These are phyloP conservation scores for Anseranas semipalmata DNA, from an alignment of 2,113 vertebrate genomes.

Conservation along the genomic window DNA sequence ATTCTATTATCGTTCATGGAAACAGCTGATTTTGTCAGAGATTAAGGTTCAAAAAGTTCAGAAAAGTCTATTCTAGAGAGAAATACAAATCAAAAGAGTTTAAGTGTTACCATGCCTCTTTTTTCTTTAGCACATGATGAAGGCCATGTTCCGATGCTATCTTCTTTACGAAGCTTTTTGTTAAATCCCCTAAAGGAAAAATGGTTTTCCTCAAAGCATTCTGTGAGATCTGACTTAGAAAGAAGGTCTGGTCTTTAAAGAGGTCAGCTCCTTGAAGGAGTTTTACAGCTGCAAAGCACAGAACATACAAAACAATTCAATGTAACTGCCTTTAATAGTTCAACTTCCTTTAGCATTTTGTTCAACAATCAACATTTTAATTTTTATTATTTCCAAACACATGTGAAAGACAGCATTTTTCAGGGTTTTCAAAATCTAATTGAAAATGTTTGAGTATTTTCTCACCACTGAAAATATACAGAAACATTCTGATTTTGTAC, in stretches of 20 bases:
- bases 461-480: neutral
- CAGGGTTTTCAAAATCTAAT: neutral
- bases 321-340: neutral
- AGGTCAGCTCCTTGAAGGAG: conserved; percentile 88
- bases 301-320: neutral
- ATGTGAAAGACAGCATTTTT: neutral
- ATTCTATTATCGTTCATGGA: neutral
- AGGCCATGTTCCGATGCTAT: conserved; percentile 90
- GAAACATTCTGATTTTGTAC: neutral
- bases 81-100: conserved; percentile 13
- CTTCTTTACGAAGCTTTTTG: conserved; percentile 92
- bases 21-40: neutral
- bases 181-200: conserved; percentile 94
- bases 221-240: conserved; percentile 95
- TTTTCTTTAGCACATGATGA: conserved; percentile 90
- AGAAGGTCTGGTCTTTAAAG: conserved; percentile 97
- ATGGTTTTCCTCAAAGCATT: conserved; percentile 87
- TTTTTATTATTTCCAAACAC: neutral
- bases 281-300: conserved; percentile 80
- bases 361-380: neutral
- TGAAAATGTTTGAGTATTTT: neutral
- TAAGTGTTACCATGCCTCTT: conserved; percentile 86
- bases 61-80: neutral
- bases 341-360: neutral
- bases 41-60: neutral